Evolutionary conservation across 2,888 invertebrate species (phyloP).

Genomic region (Drosophila aldrichi): DNA sequence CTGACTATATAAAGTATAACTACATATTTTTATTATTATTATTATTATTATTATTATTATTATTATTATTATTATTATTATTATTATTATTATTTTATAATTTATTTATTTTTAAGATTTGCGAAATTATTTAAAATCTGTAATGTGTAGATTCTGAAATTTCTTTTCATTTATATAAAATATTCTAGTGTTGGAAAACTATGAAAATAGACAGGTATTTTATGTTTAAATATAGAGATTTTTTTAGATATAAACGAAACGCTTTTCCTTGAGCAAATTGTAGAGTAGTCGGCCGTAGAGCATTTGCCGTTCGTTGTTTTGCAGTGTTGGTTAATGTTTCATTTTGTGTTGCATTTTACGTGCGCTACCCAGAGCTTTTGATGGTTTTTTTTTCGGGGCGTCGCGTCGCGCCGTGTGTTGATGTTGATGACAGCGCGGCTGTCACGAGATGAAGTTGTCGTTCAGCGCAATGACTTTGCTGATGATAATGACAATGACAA

Average conservation of each 20-base stretch:
- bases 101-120: no score
- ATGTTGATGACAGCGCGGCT: conserved; percentile 68
- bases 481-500: conserved; percentile 18
- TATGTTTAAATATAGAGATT: no score
- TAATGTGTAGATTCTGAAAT: no score
- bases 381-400: conserved; percentile 70
- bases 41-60: no score
- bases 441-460: conserved; percentile 72
- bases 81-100: no score
- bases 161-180: background rate
- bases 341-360: conserved; percentile 65
- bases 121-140: no score
- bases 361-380: conserved; percentile 55
- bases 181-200: background rate
- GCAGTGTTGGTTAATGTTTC: conserved; percentile 2
- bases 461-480: conserved; percentile 55
- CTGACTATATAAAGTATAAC: no score
- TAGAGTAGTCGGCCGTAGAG: conserved; percentile 4
- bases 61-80: no score
- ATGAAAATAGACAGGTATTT: no score
- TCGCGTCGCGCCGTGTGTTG: conserved; percentile 46
- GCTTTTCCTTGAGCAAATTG: background rate
- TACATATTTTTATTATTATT: no score
- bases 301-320: conserved; percentile 16
- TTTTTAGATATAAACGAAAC: background rate